These are phyloP conservation scores for Melanotus villosus DNA, from an alignment of 2,888 invertebrate genomes.

Conservation along the genomic window DNA sequence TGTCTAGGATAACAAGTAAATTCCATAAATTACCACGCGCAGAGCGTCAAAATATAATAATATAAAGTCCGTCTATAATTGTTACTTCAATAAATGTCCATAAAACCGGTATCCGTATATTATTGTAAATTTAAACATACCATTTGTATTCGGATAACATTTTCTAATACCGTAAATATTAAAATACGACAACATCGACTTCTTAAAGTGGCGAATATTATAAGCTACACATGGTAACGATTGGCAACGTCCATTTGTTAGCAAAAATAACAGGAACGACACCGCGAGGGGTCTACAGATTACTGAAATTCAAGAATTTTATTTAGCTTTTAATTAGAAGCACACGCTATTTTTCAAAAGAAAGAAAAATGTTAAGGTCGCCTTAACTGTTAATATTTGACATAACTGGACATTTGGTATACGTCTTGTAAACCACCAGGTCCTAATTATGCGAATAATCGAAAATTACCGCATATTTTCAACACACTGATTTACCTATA, in stretches of 20 bases:
- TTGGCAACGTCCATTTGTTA: conserved; percentile 18
- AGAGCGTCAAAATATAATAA: conserved; percentile 25
- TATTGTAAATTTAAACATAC: conserved; percentile 18
- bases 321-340: conserved; percentile 18
- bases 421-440: too few relatives aligned
- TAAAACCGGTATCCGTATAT: conserved; percentile 11
- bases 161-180: conserved; percentile 25
- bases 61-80: conserved; percentile 17
- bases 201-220: conserved; percentile 14
- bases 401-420: conserved; percentile 1
- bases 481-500: too few relatives aligned
- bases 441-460: too few relatives aligned
- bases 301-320: conserved; percentile 19
- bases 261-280: conserved; percentile 24
- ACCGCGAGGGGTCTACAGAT: conserved; percentile 3
- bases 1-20: conserved; percentile 23
- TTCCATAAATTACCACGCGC: conserved; percentile 16
- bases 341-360: conserved; percentile 9
- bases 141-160: conserved; percentile 29
- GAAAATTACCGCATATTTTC: too few relatives aligned
- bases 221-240: conserved; percentile 21
- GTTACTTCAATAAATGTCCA: conserved; percentile 9
- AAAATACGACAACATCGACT: conserved; percentile 14
- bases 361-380: neutral
- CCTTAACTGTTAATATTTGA: conserved; percentile 1